Evolutionary conservation across 2,797 vertebrate species (phyloP).

Genomic region (Sarcoramphus papa): DNA sequence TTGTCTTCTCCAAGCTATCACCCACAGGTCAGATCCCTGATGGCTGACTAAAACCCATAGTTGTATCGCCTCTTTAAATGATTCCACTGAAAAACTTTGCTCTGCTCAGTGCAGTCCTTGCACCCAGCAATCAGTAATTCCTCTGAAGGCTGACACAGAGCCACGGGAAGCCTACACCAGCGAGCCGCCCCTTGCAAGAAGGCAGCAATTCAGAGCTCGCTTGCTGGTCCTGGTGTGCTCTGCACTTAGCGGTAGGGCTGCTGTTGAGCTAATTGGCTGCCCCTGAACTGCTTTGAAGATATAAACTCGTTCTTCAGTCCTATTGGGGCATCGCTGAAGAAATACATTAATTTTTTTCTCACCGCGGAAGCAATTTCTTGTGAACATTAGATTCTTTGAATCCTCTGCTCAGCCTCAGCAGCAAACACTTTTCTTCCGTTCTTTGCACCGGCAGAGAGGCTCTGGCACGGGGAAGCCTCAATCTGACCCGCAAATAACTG

Average conservation of each 20-base stretch:
- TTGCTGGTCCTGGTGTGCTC: background rate
- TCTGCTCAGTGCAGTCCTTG: background rate
- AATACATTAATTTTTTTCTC: background rate
- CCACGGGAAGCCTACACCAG: background rate
- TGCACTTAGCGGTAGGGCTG: rapidly evolving
- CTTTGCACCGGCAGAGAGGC: background rate
- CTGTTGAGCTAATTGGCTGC: background rate
- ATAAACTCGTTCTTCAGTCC: background rate
- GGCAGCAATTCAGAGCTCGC: background rate
- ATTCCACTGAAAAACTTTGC: background rate
- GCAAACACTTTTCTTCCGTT: background rate
- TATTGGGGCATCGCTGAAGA: background rate
- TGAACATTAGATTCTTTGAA: background rate
- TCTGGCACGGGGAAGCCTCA: background rate
- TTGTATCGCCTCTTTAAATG: background rate
- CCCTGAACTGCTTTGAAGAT: background rate
- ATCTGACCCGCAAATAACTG: rapidly evolving
- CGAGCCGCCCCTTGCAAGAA: background rate
- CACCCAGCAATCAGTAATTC: background rate
- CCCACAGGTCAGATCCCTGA: background rate
- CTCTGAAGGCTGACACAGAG: background rate
- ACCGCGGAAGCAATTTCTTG: background rate
- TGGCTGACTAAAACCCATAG: background rate
- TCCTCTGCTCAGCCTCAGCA: background rate
- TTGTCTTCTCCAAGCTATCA: background rate